Evolutionary conservation across 2,113 vertebrate species (phyloP), one percentile per base, ranked within the genome.

Genomic region (Corythoichthys intestinalis): DNA sequence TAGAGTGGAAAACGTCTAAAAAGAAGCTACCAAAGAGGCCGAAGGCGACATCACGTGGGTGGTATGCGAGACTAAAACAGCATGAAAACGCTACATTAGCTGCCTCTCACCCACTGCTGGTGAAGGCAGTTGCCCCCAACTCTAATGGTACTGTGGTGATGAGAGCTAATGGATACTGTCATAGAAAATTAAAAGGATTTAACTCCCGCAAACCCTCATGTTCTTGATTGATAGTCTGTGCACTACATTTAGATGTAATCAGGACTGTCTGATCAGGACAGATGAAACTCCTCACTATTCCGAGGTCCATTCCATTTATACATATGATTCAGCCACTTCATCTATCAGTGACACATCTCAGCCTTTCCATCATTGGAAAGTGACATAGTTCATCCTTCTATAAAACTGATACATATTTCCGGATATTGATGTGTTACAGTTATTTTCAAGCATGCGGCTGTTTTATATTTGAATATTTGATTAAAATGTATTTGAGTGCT

Each of bases 191-290:
- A 88, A 89, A 89, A 78, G 67, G 67, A 81, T 81, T 66, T 50
- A 85, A 90, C 90, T 88, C 76, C 76, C 85, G 61, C 65, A 50
- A 78, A 79, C 35, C 60, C 76, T 76, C 85, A 73, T 73, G 64
- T 70, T 88, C 68, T 88, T 91, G 91, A 93, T 91, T 90, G 91
- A 92, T 91, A 83, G 86, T 85, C 85, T 83, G 87, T 91, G 85
- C 88, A 84, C 90, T 88, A 90, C 91, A 92, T 92, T 93, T 91
- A 91, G 90, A 92, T 91, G 85, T 88, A 91, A 92, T 91, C 91
- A 90, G 89, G 88, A 87, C 84, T 73, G 90, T 86, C 87, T 91
- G 89, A 90, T 90, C 88, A 86, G 79, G 78, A 83, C 88, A 92
- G 92, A 93, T 90, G 86, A 92, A 92, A 90, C 87, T 89, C 85